These are phyloP conservation scores for Apis florea DNA, from an alignment of 1,140 invertebrate genomes.

Conservation along the genomic window DNA sequence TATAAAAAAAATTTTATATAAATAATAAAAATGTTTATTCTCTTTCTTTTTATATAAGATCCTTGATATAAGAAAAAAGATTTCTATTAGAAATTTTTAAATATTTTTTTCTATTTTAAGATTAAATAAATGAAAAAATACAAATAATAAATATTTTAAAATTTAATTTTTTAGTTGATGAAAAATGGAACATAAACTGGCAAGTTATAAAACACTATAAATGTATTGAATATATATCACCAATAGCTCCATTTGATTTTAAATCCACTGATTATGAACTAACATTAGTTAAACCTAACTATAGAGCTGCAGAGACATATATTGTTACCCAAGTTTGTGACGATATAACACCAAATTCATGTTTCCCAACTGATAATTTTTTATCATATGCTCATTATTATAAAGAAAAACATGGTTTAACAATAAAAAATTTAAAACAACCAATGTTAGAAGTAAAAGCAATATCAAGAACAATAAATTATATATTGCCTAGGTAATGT, in stretches of 20 bases:
- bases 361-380: constrained; percentile 90
- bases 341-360: constrained; percentile 88
- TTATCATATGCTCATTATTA: constrained; percentile 92
- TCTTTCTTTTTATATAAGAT: neutral
- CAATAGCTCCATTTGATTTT: constrained; percentile 53
- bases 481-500: constrained; percentile 85
- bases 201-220: constrained; percentile 78
- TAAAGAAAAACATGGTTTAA: constrained; percentile 87
- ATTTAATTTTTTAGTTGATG: constrained; percentile 59
- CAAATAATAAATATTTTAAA: neutral
- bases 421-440: constrained; percentile 87
- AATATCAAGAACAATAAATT: constrained; percentile 89
- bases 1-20: neutral
- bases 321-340: constrained; percentile 92
- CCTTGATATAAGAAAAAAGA: no score
- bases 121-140: neutral
- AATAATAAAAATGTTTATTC: neutral
- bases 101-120: neutral
- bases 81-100: neutral
- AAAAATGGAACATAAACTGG: constrained; percentile 84
- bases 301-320: constrained; percentile 80
- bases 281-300: constrained; percentile 69
- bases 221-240: constrained; percentile 66
- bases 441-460: constrained; percentile 95
- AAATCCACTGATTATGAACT: constrained; percentile 68